phyloP scores from a whole-genome alignment of 2,888 invertebrate genomes.

The Drosophila siamana region DNA sequence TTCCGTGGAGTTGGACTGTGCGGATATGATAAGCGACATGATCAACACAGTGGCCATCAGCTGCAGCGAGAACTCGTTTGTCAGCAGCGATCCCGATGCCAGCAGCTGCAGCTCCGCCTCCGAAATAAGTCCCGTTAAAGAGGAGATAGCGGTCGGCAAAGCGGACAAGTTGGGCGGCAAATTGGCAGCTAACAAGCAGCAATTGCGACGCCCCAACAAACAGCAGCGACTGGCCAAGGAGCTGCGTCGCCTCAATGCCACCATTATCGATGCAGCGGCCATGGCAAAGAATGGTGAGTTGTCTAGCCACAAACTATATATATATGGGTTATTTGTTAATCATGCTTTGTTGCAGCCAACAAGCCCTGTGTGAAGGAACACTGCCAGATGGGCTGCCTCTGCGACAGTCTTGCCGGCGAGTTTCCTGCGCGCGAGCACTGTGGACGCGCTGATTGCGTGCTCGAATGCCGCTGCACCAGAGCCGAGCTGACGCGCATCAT shows the following conservation, averaged over 20 bases:
- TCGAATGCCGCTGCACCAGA: slow-evolving; percentile 86
- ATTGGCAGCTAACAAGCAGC: slow-evolving; percentile 6
- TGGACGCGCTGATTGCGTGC: slow-evolving; percentile 86
- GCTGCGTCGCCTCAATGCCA: slow-evolving; percentile 88
- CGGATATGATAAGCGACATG: slow-evolving; percentile 86
- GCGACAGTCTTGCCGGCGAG: slow-evolving; percentile 87
- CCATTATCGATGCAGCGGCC: slow-evolving; percentile 87
- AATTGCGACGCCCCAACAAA: slow-evolving; percentile 55
- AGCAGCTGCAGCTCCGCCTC: background rate
- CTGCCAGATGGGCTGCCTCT: slow-evolving; percentile 89
- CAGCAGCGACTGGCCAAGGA: slow-evolving; percentile 85
- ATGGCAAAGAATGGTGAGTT: slow-evolving; percentile 74
- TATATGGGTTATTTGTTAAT: no score
- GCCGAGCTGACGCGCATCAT: slow-evolving; percentile 76
- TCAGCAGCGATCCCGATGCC: slow-evolving; percentile 71
- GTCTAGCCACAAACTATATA: no score
- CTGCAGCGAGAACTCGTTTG: slow-evolving; percentile 87
- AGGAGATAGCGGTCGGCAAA: slow-evolving; percentile 28
- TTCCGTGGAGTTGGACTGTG: slow-evolving; percentile 69
- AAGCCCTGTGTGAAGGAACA: slow-evolving; percentile 86
- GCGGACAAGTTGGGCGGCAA: slow-evolving; percentile 28
- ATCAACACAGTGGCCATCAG: slow-evolving; percentile 88
- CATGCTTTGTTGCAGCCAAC: slow-evolving; percentile 54
- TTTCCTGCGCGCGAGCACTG: slow-evolving; percentile 87
- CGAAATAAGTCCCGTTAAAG: slow-evolving; percentile 36